Evolutionary conservation across 2,797 vertebrate species (phyloP).

Genomic region (Poeciliopsis gracilis): DNA sequence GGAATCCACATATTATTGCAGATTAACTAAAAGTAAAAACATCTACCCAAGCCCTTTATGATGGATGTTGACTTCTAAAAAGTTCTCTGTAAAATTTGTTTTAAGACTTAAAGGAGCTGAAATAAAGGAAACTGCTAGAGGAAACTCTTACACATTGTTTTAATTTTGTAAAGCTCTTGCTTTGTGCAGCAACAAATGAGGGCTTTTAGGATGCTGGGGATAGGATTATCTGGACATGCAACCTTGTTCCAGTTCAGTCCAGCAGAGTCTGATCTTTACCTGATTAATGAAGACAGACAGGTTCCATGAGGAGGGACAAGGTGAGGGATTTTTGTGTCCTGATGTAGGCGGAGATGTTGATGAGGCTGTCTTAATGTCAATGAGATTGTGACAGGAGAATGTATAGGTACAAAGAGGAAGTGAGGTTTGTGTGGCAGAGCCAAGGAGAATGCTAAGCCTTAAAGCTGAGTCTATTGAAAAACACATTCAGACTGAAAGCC

Average conservation of each 20-base stretch:
- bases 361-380: not conserved
- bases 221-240: not conserved
- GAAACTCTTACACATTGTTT: not conserved
- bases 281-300: not conserved
- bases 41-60: not conserved
- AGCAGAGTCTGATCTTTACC: not conserved
- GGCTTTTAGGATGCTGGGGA: not conserved
- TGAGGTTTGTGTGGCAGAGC: not conserved
- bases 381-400: slow-evolving; percentile 1
- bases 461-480: slow-evolving; percentile 1
- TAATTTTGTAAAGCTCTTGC: not conserved
- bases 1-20: not conserved
- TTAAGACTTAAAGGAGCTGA: not conserved
- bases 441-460: slow-evolving; percentile 7
- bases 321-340: not conserved
- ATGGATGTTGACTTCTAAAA: not conserved
- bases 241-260: not conserved
- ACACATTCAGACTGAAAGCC: not conserved
- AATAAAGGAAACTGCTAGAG: not conserved
- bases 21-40: not conserved
- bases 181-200: not conserved
- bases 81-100: not conserved
- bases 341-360: not conserved
- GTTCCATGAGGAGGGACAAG: not conserved
- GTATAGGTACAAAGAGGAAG: not conserved